Evolutionary conservation across 2,113 vertebrate genomes (phyloP), one percentile per base, ranked within the genome.

Genomic region (Opisthocomus hoazin): DNA sequence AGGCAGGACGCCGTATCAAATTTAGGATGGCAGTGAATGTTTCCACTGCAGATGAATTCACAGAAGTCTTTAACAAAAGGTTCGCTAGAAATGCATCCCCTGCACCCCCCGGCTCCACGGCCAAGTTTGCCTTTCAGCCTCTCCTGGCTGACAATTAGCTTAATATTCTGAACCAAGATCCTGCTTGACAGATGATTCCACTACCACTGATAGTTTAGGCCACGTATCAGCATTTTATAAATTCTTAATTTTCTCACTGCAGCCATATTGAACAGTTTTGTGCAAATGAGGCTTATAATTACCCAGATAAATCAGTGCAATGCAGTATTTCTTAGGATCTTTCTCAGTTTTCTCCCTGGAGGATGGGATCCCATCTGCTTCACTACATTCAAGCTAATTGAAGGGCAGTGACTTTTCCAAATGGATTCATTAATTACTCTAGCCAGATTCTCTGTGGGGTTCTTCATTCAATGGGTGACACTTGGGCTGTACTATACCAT

Each of bases 351-450:
- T 96, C 95, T 93, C 97, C 98, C 94, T 94, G 90, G 96, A 87
- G 97, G 97, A 97, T 94, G 93, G 96, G 96, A 98, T 98, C 97
- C 97, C 98, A 98, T 98, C 98, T 98, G 98, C 96, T 98, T 97
- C 70, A 58, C 92, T 97, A 91, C 97, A 95, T 94, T 96, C 94
- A 98, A 97, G 95, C 97, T 98, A 98, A 98, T 98, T 93, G 94
- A 97, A 98, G 97, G 97, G 95, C 97, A 97, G 96, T 97, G 98
- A 97, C 97, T 97, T 98, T 95, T 98, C 97, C 94, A 98, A 97
- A 98, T 98, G 98, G 97, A 98, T 98, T 98, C 98, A 98, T 98
- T 98, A 97, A 97, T 98, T 97, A 97, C 97, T 95, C 79, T 91
- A 57, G 14, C 94, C 84, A 81, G 96, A 95, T 98, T 95, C 95